Conservation (phyloP, 2,888 invertebrate genomes). For the Sipunculus nudus region DNA sequence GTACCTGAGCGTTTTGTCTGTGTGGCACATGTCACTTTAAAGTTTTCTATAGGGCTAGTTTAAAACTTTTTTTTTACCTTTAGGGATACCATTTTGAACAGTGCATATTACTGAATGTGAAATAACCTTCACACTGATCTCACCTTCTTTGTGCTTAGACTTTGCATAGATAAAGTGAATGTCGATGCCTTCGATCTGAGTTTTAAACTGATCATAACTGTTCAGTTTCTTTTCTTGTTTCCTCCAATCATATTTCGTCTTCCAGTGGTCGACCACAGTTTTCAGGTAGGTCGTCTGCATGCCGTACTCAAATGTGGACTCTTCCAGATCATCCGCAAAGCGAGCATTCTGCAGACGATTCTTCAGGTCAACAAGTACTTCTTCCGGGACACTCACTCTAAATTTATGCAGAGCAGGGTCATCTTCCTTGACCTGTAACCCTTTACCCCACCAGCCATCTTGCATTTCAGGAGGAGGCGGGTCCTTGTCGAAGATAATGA, state of each 20-base stretch:
- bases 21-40: no score
- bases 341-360: slow-evolving; percentile 16
- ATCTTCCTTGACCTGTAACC: neutral
- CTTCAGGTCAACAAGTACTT: slow-evolving; percentile 12
- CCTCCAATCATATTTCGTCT: slow-evolving; percentile 76
- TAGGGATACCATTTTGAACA: no score
- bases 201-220: slow-evolving; percentile 78
- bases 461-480: no score
- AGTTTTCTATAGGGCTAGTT: no score
- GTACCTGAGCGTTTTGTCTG: no score
- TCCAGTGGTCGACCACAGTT: slow-evolving; percentile 74
- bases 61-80: no score
- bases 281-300: slow-evolving; percentile 13
- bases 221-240: slow-evolving; percentile 78
- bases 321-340: slow-evolving; percentile 15
- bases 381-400: slow-evolving; percentile 8
- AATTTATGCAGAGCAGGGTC: slow-evolving; percentile 1
- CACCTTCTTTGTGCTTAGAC: no score
- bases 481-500: no score
- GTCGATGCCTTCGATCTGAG: slow-evolving; percentile 79
- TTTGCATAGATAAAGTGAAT: slow-evolving; percentile 81
- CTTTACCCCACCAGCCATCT: slow-evolving; percentile 23
- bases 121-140: no score
- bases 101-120: no score
- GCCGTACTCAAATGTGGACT: slow-evolving; percentile 25